Base-by-base conservation (phyloP, 2,797 vertebrate genomes). In the Schizopygopsis pylzovi region DNA sequence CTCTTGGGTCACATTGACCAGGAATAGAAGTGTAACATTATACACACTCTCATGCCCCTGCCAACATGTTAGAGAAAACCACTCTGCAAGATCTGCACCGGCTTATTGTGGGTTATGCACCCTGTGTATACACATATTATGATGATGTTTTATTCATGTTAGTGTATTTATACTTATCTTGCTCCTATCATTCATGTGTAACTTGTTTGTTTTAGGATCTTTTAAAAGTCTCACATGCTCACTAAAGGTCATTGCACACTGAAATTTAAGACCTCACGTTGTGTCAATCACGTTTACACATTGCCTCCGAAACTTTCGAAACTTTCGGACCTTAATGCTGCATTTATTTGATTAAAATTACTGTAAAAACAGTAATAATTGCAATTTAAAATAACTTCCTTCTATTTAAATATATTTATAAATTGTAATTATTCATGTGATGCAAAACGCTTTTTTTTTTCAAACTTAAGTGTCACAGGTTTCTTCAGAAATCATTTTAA, bases 11-110 rank as follows among this genome's bases (percentile, higher is more conserved):
- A 92, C 92, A 92, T 76, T 91, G 90, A 91, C 93, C 93, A 94
- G 91, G 92, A 95, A 95, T 94, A 96, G 94, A 91, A 87, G 88
- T 94, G 95, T 94, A 96, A 95, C 92, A 90, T 92, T 93, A 95
- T 91, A 93, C 91, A 90, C 86, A 90, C 85, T 77, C 89, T 79
- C 68, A 85, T 86, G 89, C 89, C 88, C 82, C 87, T 90, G 93
- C 90, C 89, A 87, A 91, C 63, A 82, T 84, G 86, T 39, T 86
- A 63, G 25, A 28, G 76, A 75, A 82, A 79, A 77, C 65, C 85
- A 85, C 72, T 80, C 76, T 79, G 86, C 86, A 41, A 67, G 72
- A 80, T 82, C 56, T 73, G 25, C 52, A 54, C 54, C 15, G 68
- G 39, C 79, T 80, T 85, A 78, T 54, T 81, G 41, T 45, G 16